These are phyloP conservation scores for Deladenus siricidicola DNA, from an alignment of 2,888 invertebrate species.

Conservation along the genomic window DNA sequence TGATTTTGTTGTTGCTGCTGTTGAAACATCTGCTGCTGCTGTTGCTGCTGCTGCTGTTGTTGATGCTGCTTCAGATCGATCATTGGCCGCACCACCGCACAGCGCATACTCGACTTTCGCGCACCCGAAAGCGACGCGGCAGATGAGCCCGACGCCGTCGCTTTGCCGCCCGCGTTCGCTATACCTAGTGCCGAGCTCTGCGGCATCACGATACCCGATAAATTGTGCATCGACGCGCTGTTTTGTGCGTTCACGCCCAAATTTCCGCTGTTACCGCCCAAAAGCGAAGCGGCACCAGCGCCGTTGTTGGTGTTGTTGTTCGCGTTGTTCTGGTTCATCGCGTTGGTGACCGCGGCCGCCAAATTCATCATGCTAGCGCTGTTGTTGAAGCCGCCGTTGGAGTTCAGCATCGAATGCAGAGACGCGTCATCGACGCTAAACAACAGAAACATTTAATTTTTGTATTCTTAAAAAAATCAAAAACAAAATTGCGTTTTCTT, in stretches of 20 bases:
- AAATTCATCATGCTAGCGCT: neutral
- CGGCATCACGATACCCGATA: neutral
- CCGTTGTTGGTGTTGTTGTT: neutral
- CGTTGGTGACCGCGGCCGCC: neutral
- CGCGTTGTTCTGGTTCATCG: neutral
- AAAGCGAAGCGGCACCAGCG: neutral
- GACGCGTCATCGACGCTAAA: constrained; percentile 8
- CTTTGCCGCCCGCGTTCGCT: neutral
- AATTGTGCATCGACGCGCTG: neutral
- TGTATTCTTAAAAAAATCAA: too few relatives aligned
- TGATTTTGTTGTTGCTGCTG: constrained; percentile 10
- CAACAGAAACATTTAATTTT: too few relatives aligned
- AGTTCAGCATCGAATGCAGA: constrained; percentile 6
- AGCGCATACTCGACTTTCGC: constrained; percentile 16
- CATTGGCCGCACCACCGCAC: constrained; percentile 27
- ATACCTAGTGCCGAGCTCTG: neutral
- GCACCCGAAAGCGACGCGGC: neutral
- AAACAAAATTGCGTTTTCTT: too few relatives aligned
- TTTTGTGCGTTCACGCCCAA: neutral
- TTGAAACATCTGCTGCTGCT: constrained; percentile 5
- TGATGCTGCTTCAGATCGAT: constrained; percentile 12
- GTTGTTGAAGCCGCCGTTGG: neutral
- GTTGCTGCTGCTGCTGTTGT: constrained; percentile 15
- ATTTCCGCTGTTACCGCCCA: neutral
- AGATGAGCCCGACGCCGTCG: neutral